Conservation (phyloP, 2,888 invertebrate genomes). For the Cylindroiulus punctatus region DNA sequence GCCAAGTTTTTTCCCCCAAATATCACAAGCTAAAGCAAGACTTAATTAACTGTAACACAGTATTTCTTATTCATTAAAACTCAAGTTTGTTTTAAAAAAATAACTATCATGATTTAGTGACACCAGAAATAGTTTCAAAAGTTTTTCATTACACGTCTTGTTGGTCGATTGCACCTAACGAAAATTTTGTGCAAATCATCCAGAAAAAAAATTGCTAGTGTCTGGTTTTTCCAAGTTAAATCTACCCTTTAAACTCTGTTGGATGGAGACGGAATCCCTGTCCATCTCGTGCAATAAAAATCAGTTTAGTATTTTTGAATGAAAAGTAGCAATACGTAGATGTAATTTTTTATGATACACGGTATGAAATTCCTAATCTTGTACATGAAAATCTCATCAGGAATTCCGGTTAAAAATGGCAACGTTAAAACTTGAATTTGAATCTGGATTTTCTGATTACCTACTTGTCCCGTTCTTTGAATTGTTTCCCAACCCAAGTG, state of each 20-base stretch:
- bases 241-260: background rate
- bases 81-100: background rate
- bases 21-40: too few relatives aligned
- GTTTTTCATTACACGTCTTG: background rate
- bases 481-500: background rate
- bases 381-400: slow-evolving; percentile 36
- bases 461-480: background rate
- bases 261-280: background rate
- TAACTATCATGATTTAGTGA: background rate
- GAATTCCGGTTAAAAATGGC: slow-evolving; percentile 40
- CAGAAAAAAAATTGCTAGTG: background rate
- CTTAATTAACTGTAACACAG: too few relatives aligned
- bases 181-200: background rate
- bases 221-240: background rate
- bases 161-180: background rate
- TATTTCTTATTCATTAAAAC: too few relatives aligned
- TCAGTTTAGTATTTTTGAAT: background rate
- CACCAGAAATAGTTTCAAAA: background rate
- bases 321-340: slow-evolving; percentile 42
- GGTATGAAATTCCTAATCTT: slow-evolving; percentile 54
- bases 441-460: background rate
- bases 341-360: slow-evolving; percentile 50
- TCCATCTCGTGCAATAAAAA: background rate
- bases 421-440: background rate
- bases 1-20: too few relatives aligned